phyloP scores from a whole-genome alignment of 2,797 vertebrate species.

The Clamator glandarius region DNA sequence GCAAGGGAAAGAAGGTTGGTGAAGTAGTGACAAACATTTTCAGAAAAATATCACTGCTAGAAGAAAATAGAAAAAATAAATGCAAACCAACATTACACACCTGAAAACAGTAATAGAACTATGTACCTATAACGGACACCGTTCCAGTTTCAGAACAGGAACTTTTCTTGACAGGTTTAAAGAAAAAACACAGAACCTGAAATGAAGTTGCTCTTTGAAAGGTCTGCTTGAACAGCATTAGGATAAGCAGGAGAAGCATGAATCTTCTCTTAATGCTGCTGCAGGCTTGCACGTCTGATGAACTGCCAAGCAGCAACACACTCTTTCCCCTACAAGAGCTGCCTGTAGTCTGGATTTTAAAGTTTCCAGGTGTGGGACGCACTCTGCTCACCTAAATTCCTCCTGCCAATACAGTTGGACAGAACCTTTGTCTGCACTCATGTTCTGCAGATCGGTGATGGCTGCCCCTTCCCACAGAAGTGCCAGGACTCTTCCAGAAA shows the following conservation, averaged over 20 bases:
- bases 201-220: neutral
- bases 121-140: neutral
- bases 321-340: neutral
- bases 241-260: neutral
- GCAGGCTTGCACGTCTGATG: neutral
- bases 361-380: neutral
- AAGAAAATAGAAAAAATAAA: neutral
- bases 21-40: neutral
- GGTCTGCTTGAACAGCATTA: neutral
- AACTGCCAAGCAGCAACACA: neutral
- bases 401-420: neutral
- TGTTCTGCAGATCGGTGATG: fast-evolving
- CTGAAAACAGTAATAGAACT: neutral
- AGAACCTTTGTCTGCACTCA: neutral
- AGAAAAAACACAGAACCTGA: neutral
- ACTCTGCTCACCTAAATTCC: neutral
- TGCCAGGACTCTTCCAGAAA: neutral
- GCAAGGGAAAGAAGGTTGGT: neutral
- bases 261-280: neutral
- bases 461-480: neutral
- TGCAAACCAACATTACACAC: neutral
- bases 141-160: neutral
- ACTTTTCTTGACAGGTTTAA: neutral
- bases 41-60: neutral
- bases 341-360: neutral